Evolutionary conservation across 2,888 invertebrate genomes (phyloP).

Genomic region (Perizoma affinitatum): DNA sequence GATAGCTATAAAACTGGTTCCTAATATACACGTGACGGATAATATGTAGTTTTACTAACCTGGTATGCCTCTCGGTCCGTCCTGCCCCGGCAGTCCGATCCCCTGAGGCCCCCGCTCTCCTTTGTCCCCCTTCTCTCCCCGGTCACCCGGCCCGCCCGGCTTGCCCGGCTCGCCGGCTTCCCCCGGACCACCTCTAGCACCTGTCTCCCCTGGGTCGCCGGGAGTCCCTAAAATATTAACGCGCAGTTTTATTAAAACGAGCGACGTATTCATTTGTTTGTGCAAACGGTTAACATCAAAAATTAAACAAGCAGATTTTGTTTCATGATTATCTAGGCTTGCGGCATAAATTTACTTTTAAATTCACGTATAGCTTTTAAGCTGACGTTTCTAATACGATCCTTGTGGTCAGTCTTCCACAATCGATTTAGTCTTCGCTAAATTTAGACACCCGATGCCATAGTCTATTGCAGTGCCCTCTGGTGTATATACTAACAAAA

Average conservation of each 20-base stretch:
- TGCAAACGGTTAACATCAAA: no score
- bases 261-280: no score
- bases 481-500: no score
- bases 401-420: no score
- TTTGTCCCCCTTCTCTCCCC: conserved; percentile 88
- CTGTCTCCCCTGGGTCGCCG: conserved; percentile 87
- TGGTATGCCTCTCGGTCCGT: conserved; percentile 88
- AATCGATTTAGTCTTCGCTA: no score
- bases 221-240: conserved; percentile 77
- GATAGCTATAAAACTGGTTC: not conserved
- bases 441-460: no score
- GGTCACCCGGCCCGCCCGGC: conserved; percentile 85
- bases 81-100: conserved; percentile 88
- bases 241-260: not conserved
- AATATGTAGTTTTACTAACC: conserved; percentile 79
- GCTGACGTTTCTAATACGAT: no score
- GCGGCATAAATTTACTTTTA: no score
- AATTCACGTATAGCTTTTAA: no score
- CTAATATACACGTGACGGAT: not conserved
- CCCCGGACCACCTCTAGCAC: conserved; percentile 88
- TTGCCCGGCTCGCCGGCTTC: conserved; percentile 88
- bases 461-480: no score
- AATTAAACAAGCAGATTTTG: no score
- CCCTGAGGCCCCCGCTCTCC: conserved; percentile 90
- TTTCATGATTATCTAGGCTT: no score